A percentile compares a stretch with the other conserved stretches of the same genome.
These are phyloP conservation scores for Manis javanica DNA, from an alignment of 2,797 vertebrate genomes.

Conservation along the genomic window DNA sequence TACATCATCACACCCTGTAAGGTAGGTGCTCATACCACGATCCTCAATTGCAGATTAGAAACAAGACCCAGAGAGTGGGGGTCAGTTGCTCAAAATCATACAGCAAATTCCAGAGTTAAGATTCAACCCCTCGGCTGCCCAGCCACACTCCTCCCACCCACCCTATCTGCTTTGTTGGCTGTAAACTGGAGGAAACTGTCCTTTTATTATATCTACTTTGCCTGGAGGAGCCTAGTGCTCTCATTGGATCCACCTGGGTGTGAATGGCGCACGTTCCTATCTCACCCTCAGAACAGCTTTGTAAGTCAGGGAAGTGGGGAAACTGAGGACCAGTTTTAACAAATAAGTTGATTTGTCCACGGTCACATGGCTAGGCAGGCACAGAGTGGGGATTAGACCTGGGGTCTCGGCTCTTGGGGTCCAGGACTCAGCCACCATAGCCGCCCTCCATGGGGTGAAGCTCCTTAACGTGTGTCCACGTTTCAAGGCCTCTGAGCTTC, in stretches of 20 bases:
- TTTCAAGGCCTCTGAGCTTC: not conserved
- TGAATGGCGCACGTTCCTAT: accelerated
- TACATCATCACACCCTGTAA: no score
- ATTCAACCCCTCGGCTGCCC: not conserved
- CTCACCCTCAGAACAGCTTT: not conserved
- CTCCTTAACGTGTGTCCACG: accelerated
- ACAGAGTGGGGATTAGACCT: not conserved
- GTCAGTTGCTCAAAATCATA: not conserved
- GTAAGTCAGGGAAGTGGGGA: not conserved
- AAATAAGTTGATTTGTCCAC: not conserved
- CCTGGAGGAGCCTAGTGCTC: accelerated
- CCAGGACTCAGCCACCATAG: not conserved
- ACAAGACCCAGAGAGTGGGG: not conserved
- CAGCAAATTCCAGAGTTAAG: not conserved
- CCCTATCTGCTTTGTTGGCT: not conserved
- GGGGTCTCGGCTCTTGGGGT: not conserved
- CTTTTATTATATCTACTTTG: not conserved
- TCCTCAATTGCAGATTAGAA: not conserved
- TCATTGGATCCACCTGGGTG: not conserved
- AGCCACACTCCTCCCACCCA: no score
- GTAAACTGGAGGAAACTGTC: not conserved
- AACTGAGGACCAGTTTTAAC: not conserved
- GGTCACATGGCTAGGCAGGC: not conserved
- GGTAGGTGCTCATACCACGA: accelerated
- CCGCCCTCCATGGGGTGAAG: accelerated